Base-by-base conservation (phyloP, 2,888 invertebrate species). In the Tetranychus piercei region DNA sequence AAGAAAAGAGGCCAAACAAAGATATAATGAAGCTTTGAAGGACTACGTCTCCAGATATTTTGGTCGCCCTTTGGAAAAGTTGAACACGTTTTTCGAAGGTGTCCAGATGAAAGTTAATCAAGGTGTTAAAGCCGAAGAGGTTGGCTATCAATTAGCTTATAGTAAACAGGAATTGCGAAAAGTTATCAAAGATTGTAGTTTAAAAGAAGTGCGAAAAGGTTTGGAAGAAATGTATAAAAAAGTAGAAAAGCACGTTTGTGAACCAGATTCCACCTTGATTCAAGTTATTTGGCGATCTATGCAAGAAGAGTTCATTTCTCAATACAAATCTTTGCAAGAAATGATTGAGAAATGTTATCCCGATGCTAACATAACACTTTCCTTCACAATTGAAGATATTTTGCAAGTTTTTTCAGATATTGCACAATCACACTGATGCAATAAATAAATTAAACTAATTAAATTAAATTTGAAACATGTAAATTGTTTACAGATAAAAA, bases 291-390 rank as follows among this genome's bases (percentile, higher is more conserved):
- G 99, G 99, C 88, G 94, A 81, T 92, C 94, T 80, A 96, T 99
- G 96, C 96, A 97, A 85, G 94, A 96, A 83, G 96, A 97, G 85
- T 97, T 99, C 84, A 91, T 99, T 80, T 89, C 90, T 79, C 97
- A 97, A 83, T 94, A 96, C 84, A 92, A 91, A 82, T 88, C 90
- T 80, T 88, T 96, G 79, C 93, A 95, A 84, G 90, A 91, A 79
- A 87, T 94, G 79, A 92, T 97, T 81, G 91, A 91, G 80, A 88
- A 92, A 79, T 97, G 96, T 84, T 97, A 97, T 86, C 94, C 95
- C 18, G 95, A 92, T 78, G 91, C 95, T 71, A 92, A 92, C 85
- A 90, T 97, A 78, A 87, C 88, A 75, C 85, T 99, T 79, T 96
- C 97, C 82, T 96, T 99, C 82, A 89, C 91, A 74, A 95, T 97